Evolutionary conservation across 1,140 invertebrate genomes (phyloP), one percentile per base, ranked within the genome.

Genomic region (Bactericera cockerelli): DNA sequence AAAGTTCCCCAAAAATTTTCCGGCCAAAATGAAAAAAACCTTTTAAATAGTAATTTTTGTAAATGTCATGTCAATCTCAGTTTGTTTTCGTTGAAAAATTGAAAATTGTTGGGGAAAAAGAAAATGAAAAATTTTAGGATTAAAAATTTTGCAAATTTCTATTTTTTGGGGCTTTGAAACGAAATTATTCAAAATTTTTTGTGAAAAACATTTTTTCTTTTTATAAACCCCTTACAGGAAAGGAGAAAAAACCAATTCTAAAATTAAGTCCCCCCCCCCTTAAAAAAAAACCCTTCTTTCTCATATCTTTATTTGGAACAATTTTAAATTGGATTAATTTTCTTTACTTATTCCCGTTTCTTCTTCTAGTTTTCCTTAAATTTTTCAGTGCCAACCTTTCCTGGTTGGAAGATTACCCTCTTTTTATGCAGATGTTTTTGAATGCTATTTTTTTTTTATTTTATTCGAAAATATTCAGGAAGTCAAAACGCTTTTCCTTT

Each of bases 391-490:
- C 69, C 72, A 1, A 67, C 65, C 49, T 67, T 70, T 63, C 79
- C 80, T 59, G 87, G 86, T 84, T 93, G 89, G 83, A 78, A 81
- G 55, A 82, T 93, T 84, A 3, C 92, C 93, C 0, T 71, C 96
- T 24, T 98, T 94, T 75, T 79, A 89, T 21, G 86, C 86, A 62
- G 91, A 97, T 76, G 89, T 86, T 36, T 76, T 94, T 73, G 83
- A 86, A 14, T 97, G 97, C 72, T 95, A 96, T 71, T 91, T 89
- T 69, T 81, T 88, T 14, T 96, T 96, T 65, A 86, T 96, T 42
- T 89, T 93, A 67, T 91, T 97, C 66, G 77, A 93, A 65, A 92
- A 86, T 66, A 75, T 89, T 65, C 85, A 89, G 65, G 82, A 80
- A 56, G 79, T 87, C 55, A 88, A 87, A 71, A 74, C 81, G 53